Base-by-base conservation (phyloP, 1,140 invertebrate species). In the Babylonia areolata region DNA sequence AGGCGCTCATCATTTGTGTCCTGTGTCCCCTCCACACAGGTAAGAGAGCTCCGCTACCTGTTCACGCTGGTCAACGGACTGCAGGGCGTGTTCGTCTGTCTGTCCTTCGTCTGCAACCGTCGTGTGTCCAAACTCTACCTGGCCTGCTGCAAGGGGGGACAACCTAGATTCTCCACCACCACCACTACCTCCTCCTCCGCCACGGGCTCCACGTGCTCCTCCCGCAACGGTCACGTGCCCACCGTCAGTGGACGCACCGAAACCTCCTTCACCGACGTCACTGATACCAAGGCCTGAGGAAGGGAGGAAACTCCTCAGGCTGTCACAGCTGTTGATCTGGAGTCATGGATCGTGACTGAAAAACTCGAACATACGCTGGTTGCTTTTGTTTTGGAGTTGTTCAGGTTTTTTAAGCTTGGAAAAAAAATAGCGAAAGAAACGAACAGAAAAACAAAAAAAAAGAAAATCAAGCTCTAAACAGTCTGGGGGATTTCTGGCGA, bases 71-170 rank as follows among this genome's bases (percentile, higher is more conserved):
- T 96, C 28, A 96, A 96, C 89, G 95, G 95, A 9, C 92, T 96
- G 17, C 95, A 96, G 90, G 96, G 96, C 2, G 88, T 96, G 17
- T 96, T 96, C 90, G 95, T 96, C 51, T 95, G 96, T 88, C 86
- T 95, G 1, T 95, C 95, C 0, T 96, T 96, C 92, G 95, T 96
- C 15, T 96, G 95, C 87, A 95, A 89, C 75, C 71, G 85, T 37
- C 85, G 89, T 9, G 87, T 90, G 33, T 20, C 86, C 23, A 81
- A 78, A 58, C 42, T 89, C 58, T 91, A 86, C 83, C 46, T 69
- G 23, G 39, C 64, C 28, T 75, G 64, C 69, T 31, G 17, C 58
- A 15, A 17, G 64, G 64, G 64, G 9, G n/a, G 31, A 2, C 37
- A 28, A 64, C n/a, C 37, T 20, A 28, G 28, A 39, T 39, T 23